These are phyloP conservation scores for Anser brachyrhynchus DNA, from an alignment of 2,113 vertebrate species.

Conservation along the genomic window DNA sequence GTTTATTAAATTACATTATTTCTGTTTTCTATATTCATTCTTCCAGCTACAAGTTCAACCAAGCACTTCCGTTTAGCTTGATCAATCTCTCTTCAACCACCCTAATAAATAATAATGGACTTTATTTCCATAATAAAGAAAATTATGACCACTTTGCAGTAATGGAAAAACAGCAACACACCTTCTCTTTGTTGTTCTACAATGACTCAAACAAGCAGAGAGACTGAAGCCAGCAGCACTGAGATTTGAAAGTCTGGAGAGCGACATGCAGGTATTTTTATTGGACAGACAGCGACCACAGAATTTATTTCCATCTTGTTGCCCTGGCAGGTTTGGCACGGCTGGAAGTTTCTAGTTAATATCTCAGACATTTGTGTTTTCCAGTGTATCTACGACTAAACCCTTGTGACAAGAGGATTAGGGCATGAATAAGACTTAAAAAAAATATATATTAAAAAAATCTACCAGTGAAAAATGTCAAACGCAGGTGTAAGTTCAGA, in stretches of 20 bases:
- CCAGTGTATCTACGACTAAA: neutral
- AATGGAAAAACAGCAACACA: neutral
- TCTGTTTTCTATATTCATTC: neutral
- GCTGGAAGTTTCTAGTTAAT: neutral
- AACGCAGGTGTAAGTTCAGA: neutral
- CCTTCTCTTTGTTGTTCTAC: neutral
- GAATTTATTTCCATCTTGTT: neutral
- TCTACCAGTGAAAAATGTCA: neutral
- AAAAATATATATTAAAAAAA: neutral
- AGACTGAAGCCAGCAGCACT: neutral
- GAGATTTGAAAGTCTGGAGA: neutral
- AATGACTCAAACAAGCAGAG: neutral
- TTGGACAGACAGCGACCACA: neutral
- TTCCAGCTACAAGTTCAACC: neutral
- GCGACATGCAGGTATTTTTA: neutral
- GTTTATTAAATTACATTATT: neutral
- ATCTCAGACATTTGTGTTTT: neutral
- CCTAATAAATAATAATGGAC: neutral
- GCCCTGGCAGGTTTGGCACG: neutral
- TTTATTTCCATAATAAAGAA: neutral
- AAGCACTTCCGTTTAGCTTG: neutral
- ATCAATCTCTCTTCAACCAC: neutral
- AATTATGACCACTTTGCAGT: neutral
- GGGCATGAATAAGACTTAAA: neutral
- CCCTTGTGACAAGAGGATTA: neutral